Evolutionary conservation across 2,113 vertebrate species (phyloP).

Genomic region (Scytalopus superciliaris): DNA sequence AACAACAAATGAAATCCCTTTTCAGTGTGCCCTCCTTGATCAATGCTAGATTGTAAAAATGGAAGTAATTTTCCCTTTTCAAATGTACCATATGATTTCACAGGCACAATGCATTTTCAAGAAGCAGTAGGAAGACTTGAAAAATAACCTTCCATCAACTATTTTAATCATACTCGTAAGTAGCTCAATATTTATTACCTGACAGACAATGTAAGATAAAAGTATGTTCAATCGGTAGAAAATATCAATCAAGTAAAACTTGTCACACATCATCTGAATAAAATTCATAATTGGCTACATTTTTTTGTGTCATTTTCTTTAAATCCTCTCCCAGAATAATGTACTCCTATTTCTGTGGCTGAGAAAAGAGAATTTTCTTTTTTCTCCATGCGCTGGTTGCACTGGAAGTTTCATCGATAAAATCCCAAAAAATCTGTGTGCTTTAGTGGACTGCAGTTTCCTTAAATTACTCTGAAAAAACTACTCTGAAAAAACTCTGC

Average conservation of each 20-base stretch:
- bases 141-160: conserved; percentile 57
- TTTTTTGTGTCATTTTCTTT: conserved; percentile 15
- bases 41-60: neutral
- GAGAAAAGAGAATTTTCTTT: conserved; percentile 24
- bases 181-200: conserved; percentile 68
- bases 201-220: conserved; percentile 49
- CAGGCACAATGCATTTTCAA: conserved; percentile 26
- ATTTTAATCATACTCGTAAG: conserved; percentile 56
- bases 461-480: neutral
- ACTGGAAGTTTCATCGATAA: neutral
- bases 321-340: conserved; percentile 19
- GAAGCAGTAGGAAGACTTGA: conserved; percentile 29
- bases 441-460: neutral
- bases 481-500: neutral
- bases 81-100: conserved; percentile 28
- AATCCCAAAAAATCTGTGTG: neutral
- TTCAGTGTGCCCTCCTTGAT: neutral
- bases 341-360: neutral
- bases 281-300: conserved; percentile 31
- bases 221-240: conserved; percentile 40
- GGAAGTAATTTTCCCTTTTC: conserved; percentile 15
- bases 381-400: neutral
- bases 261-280: conserved; percentile 41
- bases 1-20: neutral
- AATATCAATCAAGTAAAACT: conserved; percentile 62